Base-by-base conservation (phyloP, 1,140 invertebrate genomes). In the Orchestia grillus region DNA sequence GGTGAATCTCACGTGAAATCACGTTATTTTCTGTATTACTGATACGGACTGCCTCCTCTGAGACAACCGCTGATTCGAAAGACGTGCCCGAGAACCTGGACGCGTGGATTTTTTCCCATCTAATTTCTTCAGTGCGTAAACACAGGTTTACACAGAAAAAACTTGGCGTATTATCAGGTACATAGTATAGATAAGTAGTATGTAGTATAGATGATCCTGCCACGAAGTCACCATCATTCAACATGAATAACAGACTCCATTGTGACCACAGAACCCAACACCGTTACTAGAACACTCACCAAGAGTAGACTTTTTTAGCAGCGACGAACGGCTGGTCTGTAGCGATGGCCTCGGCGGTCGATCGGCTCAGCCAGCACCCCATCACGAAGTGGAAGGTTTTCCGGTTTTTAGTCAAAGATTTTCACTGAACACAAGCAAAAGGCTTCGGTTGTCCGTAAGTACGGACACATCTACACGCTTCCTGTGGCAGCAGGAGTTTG, bases 291-390 rank as follows among this genome's bases (percentile, higher is more conserved):
- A 41, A 42, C 0, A 40, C 92, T 47, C 40, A 94, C 92, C 92
- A 94, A 11, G 92, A 94, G 40, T 94, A 94, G 44, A 94, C 92
- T 45, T 94, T 94, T 19, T 47, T 47, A 4, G 92, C 92, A 45
- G 92, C 44, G 36, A 47, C 92, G 40, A 6, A 94, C 6, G 92
- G 44, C 19, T 47, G 92, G 44, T 94, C 92, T 15, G 43, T 44
- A 47, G 92, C 92, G 88, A 90, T 90, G 44, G 44, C 92, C 36
- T 94, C 92, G 0, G 92, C 43, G 43, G 43, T 45, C 43, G 92
- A 16, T 11, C 44, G 92, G 44, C 92, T 94, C 92, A 94, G 44
- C 92, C 92, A 94, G 92, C 92, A 94, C 36, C 92, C 92, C 92
- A 94, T 94, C 44, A 36, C 36, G 88, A 44, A 43, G 23, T 11